phyloP scores from a whole-genome alignment of 2,888 invertebrate genomes.

The Strigamia transsilvanica region DNA sequence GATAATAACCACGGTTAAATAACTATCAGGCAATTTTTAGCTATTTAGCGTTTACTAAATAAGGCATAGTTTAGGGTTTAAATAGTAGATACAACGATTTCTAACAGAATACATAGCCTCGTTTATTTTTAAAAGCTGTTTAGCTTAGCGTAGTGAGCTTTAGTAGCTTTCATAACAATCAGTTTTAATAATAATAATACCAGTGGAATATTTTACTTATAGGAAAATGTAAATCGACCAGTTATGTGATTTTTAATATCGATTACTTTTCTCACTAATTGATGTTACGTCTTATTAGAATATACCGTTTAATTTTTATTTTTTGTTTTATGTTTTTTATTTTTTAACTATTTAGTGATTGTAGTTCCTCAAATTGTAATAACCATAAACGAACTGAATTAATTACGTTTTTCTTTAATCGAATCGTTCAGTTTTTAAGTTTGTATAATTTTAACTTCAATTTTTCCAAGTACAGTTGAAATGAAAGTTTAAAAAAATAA shows the following conservation, averaged over 20 bases:
- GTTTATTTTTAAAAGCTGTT: slow-evolving; percentile 31
- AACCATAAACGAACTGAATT: slow-evolving; percentile 6
- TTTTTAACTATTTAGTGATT: slow-evolving; percentile 21
- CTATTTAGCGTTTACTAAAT: slow-evolving; percentile 34
- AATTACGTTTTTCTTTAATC: neutral
- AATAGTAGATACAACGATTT: slow-evolving; percentile 22
- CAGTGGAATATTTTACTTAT: slow-evolving; percentile 45
- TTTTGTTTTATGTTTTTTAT: neutral
- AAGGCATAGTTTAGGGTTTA: slow-evolving; percentile 45
- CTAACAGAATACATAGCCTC: slow-evolving; percentile 11
- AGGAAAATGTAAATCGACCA: slow-evolving; percentile 46
- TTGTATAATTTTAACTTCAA: slow-evolving; percentile 28
- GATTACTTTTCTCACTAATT: slow-evolving; percentile 39
- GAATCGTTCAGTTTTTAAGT: neutral
- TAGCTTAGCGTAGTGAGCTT: slow-evolving; percentile 36
- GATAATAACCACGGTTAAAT: slow-evolving; percentile 29
- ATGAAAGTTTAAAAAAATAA: neutral
- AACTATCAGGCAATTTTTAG: slow-evolving; percentile 42
- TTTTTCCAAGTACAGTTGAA: slow-evolving; percentile 12
- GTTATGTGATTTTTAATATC: slow-evolving; percentile 40
- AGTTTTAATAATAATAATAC: slow-evolving; percentile 28
- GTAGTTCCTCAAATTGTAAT: slow-evolving; percentile 33
- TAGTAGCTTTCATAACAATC: slow-evolving; percentile 40
- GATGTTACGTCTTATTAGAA: slow-evolving; percentile 34
- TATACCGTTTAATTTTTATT: neutral